These are phyloP conservation scores for Lutjanus campechanus DNA, from an alignment of 2,797 vertebrate species.

Conservation along the genomic window DNA sequence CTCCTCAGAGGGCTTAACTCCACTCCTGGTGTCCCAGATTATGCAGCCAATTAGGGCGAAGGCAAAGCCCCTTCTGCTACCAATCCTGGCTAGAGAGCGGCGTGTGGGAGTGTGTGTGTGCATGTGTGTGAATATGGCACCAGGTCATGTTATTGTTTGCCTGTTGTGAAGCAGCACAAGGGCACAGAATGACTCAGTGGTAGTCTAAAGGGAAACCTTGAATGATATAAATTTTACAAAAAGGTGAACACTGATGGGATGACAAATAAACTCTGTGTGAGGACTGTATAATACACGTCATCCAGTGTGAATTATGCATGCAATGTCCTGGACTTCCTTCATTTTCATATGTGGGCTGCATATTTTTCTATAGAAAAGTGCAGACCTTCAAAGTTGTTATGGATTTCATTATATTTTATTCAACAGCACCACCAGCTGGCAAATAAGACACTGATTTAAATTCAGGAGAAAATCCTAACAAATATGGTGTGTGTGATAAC, in stretches of 20 bases:
- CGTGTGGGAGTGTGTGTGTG: conserved; percentile 17
- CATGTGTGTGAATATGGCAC: conserved; percentile 25
- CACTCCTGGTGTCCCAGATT: conserved; percentile 76
- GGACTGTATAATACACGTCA: conserved; percentile 10
- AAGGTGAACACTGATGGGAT: not conserved
- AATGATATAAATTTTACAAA: not conserved
- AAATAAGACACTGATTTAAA: conserved; percentile 55
- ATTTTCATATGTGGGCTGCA: conserved; percentile 43
- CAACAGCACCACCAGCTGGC: conserved; percentile 73
- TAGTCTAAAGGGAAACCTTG: conserved; percentile 11
- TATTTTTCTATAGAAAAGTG: conserved; percentile 26
- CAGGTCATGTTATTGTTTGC: conserved; percentile 21
- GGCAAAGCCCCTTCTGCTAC: conserved; percentile 81
- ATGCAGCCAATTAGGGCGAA: conserved; percentile 79
- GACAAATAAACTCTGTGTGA: conserved; percentile 11
- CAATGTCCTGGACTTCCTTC: conserved; percentile 7
- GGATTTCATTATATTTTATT: conserved; percentile 54
- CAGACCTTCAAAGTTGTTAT: conserved; percentile 49
- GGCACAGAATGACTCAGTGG: conserved; percentile 15
- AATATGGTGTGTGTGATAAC: conserved; percentile 21
- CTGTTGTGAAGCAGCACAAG: conserved; percentile 38
- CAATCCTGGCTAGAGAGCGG: conserved; percentile 26
- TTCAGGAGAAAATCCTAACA: conserved; percentile 28
- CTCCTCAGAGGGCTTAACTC: conserved; percentile 70
- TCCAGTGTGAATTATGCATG: conserved; percentile 25